Conservation (phyloP, 2,888 invertebrate genomes). For the Synergus umbraculus region DNA sequence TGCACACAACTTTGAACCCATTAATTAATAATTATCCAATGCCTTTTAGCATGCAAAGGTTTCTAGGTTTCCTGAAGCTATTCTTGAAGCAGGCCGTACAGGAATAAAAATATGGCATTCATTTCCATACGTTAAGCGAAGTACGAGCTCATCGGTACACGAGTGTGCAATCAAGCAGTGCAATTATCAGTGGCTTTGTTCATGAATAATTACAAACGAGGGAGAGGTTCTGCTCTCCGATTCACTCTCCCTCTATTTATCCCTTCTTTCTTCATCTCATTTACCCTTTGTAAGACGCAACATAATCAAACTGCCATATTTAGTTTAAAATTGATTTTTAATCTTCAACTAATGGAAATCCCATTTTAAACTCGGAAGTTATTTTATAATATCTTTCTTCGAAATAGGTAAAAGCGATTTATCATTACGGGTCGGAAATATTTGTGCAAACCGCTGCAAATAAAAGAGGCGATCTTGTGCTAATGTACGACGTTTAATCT, state of each 20-base stretch:
- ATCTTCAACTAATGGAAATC: too few species aligned
- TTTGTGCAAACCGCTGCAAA: conserved; percentile 1
- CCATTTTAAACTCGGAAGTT: too few species aligned
- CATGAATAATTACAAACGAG: conserved; percentile 74
- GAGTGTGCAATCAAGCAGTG: conserved; percentile 73
- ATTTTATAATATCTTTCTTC: too few species aligned
- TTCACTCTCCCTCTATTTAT: conserved; percentile 39
- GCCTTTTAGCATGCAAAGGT: conserved; percentile 51
- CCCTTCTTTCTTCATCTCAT: conserved; percentile 49
- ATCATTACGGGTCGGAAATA: too few species aligned
- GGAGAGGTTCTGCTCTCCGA: conserved; percentile 56
- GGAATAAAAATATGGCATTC: conserved; percentile 66
- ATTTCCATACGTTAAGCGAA: conserved; percentile 67
- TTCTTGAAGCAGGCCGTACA: conserved; percentile 49
- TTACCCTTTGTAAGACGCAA: conserved; percentile 21
- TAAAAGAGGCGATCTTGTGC: background rate
- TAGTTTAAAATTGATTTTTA: too few species aligned
- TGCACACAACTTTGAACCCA: background rate
- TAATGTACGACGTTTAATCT: background rate
- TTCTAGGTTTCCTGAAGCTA: conserved; percentile 62
- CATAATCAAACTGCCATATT: background rate
- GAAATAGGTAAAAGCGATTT: too few species aligned
- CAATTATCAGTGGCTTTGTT: conserved; percentile 74
- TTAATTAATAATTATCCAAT: conserved; percentile 37
- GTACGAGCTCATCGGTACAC: conserved; percentile 64